Base-by-base conservation (phyloP, 2,113 vertebrate species). In the Salvelinus sp. region DNA sequence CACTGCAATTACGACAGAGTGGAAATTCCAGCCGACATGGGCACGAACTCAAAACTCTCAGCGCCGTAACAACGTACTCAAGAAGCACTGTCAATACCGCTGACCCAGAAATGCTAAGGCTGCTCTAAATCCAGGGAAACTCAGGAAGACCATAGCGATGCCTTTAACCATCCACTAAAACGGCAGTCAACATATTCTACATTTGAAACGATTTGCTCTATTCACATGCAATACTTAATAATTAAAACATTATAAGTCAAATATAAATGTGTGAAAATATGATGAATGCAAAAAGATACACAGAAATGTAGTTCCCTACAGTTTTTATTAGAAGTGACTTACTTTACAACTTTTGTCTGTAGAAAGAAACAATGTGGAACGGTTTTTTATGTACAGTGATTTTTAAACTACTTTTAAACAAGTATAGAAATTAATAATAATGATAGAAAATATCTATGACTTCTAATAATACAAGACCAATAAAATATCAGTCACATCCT, bases 401-500 rank as follows among this genome's bases (percentile, higher is more conserved):
- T 90, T 54, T 91, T 85, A 87, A 93, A 90, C 93, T 94, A 94
- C 90, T 91, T 90, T 94, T 91, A 90, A 92, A 91, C 87, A 92
- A 89, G 91, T 92, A 91, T 87, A 84, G 85, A 76, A 91, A 92
- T 91, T 87, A 93, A 88, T 92, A 86, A 88, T 86, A 86, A 84
- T 88, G 78, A 88, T 86, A 88, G 83, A 89, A 90, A 90, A 89
- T 91, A 87, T 87, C 90, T 91, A 92, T 87, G 88, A 88, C 85
- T 87, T 89, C 88, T 92, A 93, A 88, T 83, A 85, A 91, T 82
- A 89, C 78, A 88, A 90, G 81, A 88, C 87, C 86, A 89, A 92
- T 86, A 88, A 87, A 87, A 92, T 76, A 90, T 91, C 87, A 90
- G 90, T 88, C 89, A 87, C 85, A 89, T 86, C 84, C 87, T 91